phyloP scores from a whole-genome alignment of 2,797 vertebrate genomes.

The Adrianichthys oophorus region DNA sequence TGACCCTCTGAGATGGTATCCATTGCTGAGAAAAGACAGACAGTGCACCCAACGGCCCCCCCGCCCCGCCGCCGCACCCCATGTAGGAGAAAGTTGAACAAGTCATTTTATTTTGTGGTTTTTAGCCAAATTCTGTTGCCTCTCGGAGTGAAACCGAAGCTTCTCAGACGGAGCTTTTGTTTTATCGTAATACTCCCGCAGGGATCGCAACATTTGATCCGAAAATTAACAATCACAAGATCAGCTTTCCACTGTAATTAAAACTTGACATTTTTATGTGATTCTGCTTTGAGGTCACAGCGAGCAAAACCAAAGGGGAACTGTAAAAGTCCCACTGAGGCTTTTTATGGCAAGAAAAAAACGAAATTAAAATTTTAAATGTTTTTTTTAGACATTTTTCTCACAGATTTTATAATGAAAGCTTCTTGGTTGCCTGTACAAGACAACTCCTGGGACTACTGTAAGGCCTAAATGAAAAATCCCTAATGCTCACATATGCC shows the following conservation, averaged over 20 bases:
- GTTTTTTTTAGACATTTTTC: too few relatives aligned
- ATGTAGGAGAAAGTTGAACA: constrained; percentile 39
- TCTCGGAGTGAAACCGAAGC: constrained; percentile 53
- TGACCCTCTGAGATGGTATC: constrained; percentile 42
- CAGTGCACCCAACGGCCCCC: constrained; percentile 25
- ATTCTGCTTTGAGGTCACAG: constrained; percentile 52
- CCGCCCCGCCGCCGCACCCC: constrained; percentile 20
- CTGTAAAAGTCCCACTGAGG: constrained; percentile 46
- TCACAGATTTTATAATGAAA: too few relatives aligned
- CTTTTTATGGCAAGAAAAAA: constrained; percentile 30
- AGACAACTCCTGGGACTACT: too few relatives aligned
- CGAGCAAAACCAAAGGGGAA: constrained; percentile 52
- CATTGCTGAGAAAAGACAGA: constrained; percentile 50
- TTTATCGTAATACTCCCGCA: constrained; percentile 28
- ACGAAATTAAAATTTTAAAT: background rate
- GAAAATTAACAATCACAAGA: constrained; percentile 64
- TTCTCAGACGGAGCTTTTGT: constrained; percentile 30
- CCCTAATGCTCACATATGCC: too few relatives aligned
- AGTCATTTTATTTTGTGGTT: constrained; percentile 23
- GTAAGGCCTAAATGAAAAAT: too few relatives aligned
- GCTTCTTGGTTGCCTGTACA: too few relatives aligned
- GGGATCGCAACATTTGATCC: constrained; percentile 47
- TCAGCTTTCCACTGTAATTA: constrained; percentile 60
- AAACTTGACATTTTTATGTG: constrained; percentile 64
- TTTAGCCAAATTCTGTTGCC: constrained; percentile 28